phyloP scores from a whole-genome alignment of 2,888 invertebrate genomes.

The Buathra laborator region DNA sequence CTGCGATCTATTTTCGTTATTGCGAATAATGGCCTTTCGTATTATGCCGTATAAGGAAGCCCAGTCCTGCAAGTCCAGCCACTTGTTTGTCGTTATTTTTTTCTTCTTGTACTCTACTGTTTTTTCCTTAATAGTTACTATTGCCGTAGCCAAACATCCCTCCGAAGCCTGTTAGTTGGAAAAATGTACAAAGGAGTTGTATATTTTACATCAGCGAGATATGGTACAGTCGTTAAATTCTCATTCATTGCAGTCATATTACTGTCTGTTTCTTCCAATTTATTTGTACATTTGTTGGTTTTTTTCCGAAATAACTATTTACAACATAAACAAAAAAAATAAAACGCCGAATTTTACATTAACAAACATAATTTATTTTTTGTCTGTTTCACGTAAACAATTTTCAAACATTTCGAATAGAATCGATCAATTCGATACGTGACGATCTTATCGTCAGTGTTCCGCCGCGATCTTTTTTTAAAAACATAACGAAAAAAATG shows the following conservation, averaged over 20 bases:
- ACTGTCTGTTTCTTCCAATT: background rate
- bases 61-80: conserved; percentile 80
- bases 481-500: too few relatives aligned
- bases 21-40: conserved; percentile 76
- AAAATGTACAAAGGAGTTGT: background rate
- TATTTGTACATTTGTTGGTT: too few relatives aligned
- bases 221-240: background rate
- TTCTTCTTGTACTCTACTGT: conserved; percentile 76
- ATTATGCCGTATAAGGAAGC: conserved; percentile 76
- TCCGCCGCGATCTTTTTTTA: too few relatives aligned
- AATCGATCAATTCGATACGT: too few relatives aligned
- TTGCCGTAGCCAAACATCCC: conserved; percentile 77
- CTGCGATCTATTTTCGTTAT: conserved; percentile 62
- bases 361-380: too few relatives aligned
- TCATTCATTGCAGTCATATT: background rate
- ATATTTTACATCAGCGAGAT: background rate
- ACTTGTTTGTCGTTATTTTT: conserved; percentile 78
- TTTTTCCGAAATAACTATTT: too few relatives aligned
- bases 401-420: too few relatives aligned
- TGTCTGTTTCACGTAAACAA: too few relatives aligned
- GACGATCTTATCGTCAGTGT: too few relatives aligned
- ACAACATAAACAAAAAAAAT: too few relatives aligned
- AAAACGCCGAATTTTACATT: too few relatives aligned
- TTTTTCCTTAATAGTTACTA: conserved; percentile 79
- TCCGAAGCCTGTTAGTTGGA: conserved; percentile 74